phyloP scores from a whole-genome alignment of 2,113 vertebrate genomes.

The Mola mola region DNA sequence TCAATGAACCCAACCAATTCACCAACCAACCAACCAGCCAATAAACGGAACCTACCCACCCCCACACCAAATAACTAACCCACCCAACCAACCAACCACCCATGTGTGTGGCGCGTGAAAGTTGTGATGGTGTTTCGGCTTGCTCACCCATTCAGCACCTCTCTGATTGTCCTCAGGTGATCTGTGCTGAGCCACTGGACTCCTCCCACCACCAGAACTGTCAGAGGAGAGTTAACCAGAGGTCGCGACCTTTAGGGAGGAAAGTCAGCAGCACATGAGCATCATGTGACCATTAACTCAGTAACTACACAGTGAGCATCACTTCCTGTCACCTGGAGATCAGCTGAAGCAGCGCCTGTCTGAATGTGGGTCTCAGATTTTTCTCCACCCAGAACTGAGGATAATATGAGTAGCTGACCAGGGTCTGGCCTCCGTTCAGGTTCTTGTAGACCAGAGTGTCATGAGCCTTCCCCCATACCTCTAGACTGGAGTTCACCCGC shows the following conservation, averaged over 20 bases:
- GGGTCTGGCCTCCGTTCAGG: conserved; percentile 87
- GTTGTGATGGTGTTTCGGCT: background rate
- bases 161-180: conserved; percentile 89
- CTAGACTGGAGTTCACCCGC: conserved; percentile 89
- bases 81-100: too few species aligned
- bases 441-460: conserved; percentile 86
- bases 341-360: conserved; percentile 87
- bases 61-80: too few species aligned
- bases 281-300: accelerated
- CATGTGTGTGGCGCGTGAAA: too few species aligned
- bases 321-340: conserved; percentile 84
- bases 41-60: too few species aligned
- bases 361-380: conserved; percentile 87
- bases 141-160: conserved; percentile 89
- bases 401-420: conserved; percentile 92
- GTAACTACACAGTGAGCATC: background rate
- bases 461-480: conserved; percentile 92
- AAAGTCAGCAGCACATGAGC: background rate
- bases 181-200: conserved; percentile 95
- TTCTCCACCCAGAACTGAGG: conserved; percentile 93
- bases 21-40: too few species aligned
- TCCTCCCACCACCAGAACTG: conserved; percentile 92
- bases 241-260: conserved; percentile 85
- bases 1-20: too few species aligned
- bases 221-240: conserved; percentile 87